Conservation (phyloP, 2,113 vertebrate species). For the Xenotilapia leptura region DNA sequence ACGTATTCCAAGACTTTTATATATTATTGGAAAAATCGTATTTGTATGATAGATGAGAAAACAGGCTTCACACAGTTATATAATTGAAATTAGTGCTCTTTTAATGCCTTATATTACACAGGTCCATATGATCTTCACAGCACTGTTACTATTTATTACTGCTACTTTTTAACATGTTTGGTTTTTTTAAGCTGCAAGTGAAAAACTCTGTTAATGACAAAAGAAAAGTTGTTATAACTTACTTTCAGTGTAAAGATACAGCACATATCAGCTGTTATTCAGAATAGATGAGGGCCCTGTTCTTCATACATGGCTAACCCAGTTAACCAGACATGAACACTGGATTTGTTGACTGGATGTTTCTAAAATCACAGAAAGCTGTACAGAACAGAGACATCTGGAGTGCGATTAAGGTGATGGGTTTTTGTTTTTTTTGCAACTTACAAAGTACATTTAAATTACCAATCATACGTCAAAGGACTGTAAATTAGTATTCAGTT, state of each 20-base stretch:
- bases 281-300: background rate
- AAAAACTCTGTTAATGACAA: background rate
- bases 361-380: background rate
- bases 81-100: background rate
- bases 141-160: background rate
- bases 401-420: background rate
- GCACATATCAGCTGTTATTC: background rate
- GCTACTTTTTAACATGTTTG: background rate
- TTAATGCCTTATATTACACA: constrained; percentile 35
- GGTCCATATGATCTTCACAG: background rate
- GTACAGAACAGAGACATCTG: background rate
- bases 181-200: background rate
- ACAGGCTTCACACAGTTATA: background rate
- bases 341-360: background rate
- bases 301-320: background rate
- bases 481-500: background rate
- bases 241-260: background rate
- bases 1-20: background rate
- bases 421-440: fast-evolving
- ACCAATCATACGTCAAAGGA: background rate
- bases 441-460: background rate
- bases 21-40: background rate
- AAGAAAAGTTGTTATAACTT: background rate
- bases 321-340: background rate
- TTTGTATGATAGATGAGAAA: background rate